Conservation (phyloP, 2,113 vertebrate species). For the Candoia aspera region DNA sequence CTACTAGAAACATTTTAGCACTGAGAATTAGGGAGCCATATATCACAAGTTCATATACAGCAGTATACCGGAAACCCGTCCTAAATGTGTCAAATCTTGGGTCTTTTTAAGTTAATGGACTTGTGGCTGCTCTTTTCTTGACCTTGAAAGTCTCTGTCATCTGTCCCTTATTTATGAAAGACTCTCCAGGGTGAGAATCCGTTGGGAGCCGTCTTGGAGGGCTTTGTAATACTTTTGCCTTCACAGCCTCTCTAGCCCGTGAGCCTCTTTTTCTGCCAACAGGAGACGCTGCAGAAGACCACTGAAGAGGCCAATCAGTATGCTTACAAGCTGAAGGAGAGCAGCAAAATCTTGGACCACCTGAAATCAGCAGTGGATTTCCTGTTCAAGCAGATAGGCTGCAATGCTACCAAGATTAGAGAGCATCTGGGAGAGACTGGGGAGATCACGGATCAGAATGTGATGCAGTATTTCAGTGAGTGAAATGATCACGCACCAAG, state of each 20-base stretch:
- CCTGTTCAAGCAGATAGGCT: slow-evolving; percentile 49
- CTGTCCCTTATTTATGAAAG: not conserved
- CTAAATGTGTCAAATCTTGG: too few species aligned
- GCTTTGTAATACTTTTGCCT: not conserved
- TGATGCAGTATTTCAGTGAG: slow-evolving; percentile 69
- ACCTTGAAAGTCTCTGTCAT: too few species aligned
- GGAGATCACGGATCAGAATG: slow-evolving; percentile 54
- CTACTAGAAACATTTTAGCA: too few species aligned
- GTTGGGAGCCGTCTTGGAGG: not conserved
- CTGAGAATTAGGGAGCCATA: too few species aligned
- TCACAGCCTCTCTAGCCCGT: not conserved
- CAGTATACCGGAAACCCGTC: too few species aligned
- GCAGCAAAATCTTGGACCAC: slow-evolving; percentile 44
- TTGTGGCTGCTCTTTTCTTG: too few species aligned
- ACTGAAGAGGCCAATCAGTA: slow-evolving; percentile 26
- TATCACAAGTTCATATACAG: too few species aligned
- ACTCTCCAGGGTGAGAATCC: not conserved
- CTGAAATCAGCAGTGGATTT: slow-evolving; percentile 37
- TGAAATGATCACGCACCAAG: not conserved
- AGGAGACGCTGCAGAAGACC: slow-evolving; percentile 61
- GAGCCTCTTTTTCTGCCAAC: not conserved
- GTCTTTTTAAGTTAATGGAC: too few species aligned
- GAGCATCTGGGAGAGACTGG: slow-evolving; percentile 58
- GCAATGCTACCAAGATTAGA: slow-evolving; percentile 7
- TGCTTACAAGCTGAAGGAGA: slow-evolving; percentile 41